Base-by-base conservation (phyloP, 2,113 vertebrate genomes). In the Clupea harengus region DNA sequence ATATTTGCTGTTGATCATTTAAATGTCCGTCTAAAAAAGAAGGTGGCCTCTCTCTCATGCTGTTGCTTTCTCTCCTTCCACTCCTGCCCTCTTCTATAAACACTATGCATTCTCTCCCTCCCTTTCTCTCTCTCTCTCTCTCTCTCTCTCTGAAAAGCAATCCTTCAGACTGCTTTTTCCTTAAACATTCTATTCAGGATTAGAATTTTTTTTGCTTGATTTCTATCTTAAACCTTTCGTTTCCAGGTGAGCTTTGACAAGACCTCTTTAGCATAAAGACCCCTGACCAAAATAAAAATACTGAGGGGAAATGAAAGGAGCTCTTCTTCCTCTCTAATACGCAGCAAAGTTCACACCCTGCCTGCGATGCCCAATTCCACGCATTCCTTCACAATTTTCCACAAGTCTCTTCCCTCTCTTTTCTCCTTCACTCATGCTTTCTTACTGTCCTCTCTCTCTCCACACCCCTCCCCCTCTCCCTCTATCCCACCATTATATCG, bases 1-100 rank as follows among this genome's bases (percentile, higher is more conserved):
- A 96, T 96, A 96, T 96, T 32, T 78, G 94, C 96, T 96, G 92
- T 92, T 96, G 96, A 98, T 98, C 96, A 99, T 96, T 97, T 97
- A 98, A 95, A 98, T 97, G 97, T 96, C 95, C 96, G 96, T 96
- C 94, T 95, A 90, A 93, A 72, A 82, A 83, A 89, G 39, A 39
- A 39, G 91, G 89, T 91, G 90, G 91, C 75, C 92, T 94, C 92
- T 89, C 81, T 32, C 44, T 82, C 52, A 8, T 3, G 22, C 45
- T 45, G 45, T 64, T 86, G 25, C 47, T 5, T 78, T 32, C 39
- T 8, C 32, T 10, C 32, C 72, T 15, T 78, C 28, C 10, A 28
- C 28, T 10, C 72, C 72, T 78, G 28, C 28, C 72, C 72, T 78
- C 28, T 39, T 78, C 32, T 78, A 78, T 28, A 64, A 64, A 64